Base-by-base conservation (phyloP, 2,888 invertebrate genomes). In the Zaprionus bogoriensis region DNA sequence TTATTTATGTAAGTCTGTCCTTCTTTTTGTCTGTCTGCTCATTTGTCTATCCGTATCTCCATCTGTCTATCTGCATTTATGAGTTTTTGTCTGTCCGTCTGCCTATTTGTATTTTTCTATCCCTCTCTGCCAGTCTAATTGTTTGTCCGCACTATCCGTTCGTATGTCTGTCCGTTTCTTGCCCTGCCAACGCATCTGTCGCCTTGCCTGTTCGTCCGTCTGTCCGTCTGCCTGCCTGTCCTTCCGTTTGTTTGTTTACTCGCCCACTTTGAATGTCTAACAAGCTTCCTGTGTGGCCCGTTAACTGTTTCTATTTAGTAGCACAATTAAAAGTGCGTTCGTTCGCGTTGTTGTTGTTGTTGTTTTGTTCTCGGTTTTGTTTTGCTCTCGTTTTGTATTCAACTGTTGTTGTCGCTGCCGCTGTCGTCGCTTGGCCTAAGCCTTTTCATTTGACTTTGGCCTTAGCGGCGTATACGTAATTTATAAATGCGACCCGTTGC, bases 261-360 rank as follows among this genome's bases (percentile, higher is more conserved):
- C 48, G 50, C 61, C 65, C 74, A 68, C 67, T 79, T 50, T 79
- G 74, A 74, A 76, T 80, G 64, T 63, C 65, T 76, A 67, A 67
- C 65, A 67, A 69, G 74, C 59, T 75, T 80, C 77, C 82, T 66
- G 51, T 57, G 52, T 51, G 63, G 23, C 38, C 55, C 51, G 64
- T 67, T 78, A 77, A 66, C 73, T 67, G 60, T 57, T 69, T 58
- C 64, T 58, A 50, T 36, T 48, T 57, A 19, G 38, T 60, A 60
- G 65, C 72, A 67, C 60, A 65, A 72, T 65, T 67, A 62, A 73
- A 68, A 73, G 53, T 66, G 62, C 59, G 64, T 58, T 62, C 39
- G 12, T 41, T 14, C 14, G 6, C 6, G 14, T 14, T 14, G 14
- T 17, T 65, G 10, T 47, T 27, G 19, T 36, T 57, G 32, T 50